Evolutionary conservation across 2,113 vertebrate genomes (phyloP).

Genomic region (Galemys pyrenaicus): DNA sequence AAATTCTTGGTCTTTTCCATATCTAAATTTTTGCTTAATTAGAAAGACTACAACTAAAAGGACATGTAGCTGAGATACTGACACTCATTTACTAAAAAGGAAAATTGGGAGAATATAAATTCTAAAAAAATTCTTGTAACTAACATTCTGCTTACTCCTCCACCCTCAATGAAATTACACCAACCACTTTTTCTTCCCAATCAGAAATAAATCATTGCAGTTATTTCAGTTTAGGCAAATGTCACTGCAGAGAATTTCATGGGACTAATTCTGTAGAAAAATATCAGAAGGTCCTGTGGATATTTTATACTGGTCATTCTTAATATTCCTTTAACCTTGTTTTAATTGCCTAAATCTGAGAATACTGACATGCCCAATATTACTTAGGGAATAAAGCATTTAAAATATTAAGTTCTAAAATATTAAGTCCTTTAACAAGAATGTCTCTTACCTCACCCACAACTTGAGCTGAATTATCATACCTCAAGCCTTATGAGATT

Average conservation of each 20-base stretch:
- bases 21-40: background rate
- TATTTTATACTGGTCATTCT: background rate
- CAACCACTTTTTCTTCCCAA: background rate
- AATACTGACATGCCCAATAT: background rate
- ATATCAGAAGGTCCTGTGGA: background rate
- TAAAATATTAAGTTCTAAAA: background rate
- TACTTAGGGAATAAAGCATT: background rate
- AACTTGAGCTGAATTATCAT: background rate
- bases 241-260: slow-evolving; percentile 8
- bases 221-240: slow-evolving; percentile 48
- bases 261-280: background rate
- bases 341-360: background rate
- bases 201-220: background rate
- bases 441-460: background rate
- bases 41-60: background rate
- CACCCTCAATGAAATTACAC: background rate
- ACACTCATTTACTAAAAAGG: slow-evolving; percentile 27
- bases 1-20: background rate
- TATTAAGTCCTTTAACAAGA: background rate
- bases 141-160: background rate
- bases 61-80: background rate
- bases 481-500: background rate
- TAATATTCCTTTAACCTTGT: background rate
- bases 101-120: background rate
- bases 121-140: background rate